A percentile compares a stretch with the other conserved stretches of the same genome.
These are phyloP conservation scores for Acrocephalus scirpaceus DNA, from an alignment of 2,797 vertebrate species.

Conservation along the genomic window DNA sequence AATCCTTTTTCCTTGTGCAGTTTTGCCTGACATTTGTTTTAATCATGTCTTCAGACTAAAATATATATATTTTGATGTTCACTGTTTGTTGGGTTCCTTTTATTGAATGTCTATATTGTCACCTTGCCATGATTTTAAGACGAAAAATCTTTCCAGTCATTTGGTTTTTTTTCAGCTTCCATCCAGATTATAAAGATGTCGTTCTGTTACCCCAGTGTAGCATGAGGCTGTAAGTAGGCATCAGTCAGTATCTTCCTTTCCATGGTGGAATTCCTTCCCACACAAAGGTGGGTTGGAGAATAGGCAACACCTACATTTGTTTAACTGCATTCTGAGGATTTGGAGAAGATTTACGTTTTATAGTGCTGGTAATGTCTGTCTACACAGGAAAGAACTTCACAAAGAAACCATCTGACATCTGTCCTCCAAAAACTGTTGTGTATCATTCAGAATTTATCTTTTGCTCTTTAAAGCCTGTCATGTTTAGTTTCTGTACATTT, in stretches of 20 bases:
- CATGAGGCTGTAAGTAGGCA: neutral
- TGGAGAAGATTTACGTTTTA: neutral
- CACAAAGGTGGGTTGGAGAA: neutral
- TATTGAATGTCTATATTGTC: neutral
- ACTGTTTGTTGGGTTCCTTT: neutral
- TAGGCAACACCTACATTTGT: neutral
- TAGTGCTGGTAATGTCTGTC: neutral
- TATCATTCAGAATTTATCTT: neutral
- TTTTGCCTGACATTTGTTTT: neutral
- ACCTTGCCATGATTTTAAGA: neutral
- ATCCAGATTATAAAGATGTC: neutral
- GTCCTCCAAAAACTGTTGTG: neutral
- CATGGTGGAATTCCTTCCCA: neutral
- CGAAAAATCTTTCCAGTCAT: neutral
- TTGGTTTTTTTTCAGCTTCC: neutral
- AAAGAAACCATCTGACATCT: neutral
- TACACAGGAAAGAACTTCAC: neutral
- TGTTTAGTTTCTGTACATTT: neutral
- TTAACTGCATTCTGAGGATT: neutral
- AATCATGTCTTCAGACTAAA: neutral
- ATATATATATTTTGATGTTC: neutral
- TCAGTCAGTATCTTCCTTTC: neutral
- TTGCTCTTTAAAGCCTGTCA: neutral
- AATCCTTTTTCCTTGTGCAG: neutral
- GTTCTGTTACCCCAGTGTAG: neutral